Conservation (phyloP, 2,888 invertebrate species). For the Drosophila picticornis region DNA sequence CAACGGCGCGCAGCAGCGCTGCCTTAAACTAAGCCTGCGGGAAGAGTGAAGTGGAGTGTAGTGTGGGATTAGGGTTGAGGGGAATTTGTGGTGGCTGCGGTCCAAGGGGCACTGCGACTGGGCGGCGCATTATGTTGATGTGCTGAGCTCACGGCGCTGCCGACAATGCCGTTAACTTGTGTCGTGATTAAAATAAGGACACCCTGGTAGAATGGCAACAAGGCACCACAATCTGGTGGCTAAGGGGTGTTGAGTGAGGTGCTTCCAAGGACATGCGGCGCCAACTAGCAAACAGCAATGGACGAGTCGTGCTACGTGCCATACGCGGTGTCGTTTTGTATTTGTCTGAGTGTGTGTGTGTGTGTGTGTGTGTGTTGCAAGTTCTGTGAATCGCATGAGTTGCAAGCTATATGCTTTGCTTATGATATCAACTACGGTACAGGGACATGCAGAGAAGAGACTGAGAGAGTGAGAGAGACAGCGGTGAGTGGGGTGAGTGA, state of each 20-base stretch:
- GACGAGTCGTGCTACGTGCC: constrained; percentile 59
- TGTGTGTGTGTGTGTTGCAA: constrained; percentile 34
- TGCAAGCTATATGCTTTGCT: constrained; percentile 74
- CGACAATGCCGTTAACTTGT: constrained; percentile 80
- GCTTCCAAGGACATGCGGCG: constrained; percentile 21
- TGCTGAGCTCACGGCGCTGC: constrained; percentile 67
- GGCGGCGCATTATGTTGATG: constrained; percentile 54
- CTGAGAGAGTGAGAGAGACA: not conserved
- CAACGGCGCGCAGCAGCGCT: not conserved
- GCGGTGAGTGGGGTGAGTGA: not conserved
- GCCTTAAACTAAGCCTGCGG: constrained; percentile 34
- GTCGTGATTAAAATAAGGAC: constrained; percentile 79
- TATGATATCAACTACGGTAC: constrained; percentile 52
- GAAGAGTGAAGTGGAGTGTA: not conserved
- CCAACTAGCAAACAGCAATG: constrained; percentile 32
- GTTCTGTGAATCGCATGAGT: constrained; percentile 70
- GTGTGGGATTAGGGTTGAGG: constrained; percentile 2
- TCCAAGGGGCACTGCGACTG: not conserved
- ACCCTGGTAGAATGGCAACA: constrained; percentile 42
- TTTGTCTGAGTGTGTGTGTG: constrained; percentile 19
- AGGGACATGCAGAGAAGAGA: not conserved
- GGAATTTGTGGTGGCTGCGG: not conserved
- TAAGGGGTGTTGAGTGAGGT: not conserved
- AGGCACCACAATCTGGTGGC: constrained; percentile 24
- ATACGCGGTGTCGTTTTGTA: constrained; percentile 40